Evolutionary conservation across 1,140 invertebrate species (phyloP), one percentile per base, ranked within the genome.

Genomic region (Dendroctonus valens): DNA sequence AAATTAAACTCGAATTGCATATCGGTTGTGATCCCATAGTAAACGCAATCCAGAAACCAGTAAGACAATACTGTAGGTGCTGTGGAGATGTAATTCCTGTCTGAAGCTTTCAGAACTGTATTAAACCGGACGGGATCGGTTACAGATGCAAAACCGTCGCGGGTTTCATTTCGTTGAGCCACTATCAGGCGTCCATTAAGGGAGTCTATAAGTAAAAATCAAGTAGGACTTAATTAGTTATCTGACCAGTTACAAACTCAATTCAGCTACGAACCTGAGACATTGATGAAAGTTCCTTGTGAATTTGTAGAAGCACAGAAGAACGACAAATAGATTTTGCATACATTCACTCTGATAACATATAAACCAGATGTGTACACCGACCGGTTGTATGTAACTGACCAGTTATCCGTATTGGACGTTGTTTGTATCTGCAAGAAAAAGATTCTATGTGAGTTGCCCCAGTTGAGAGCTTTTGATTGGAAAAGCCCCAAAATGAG

Each of bases 31-130:
- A 83, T 77, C 44, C 88, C 90, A 62, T 88, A 83, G 77, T 87
- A 89, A 69, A 83, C 79, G 72, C 90, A 92, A 73, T 91, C 86
- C 49, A 91, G 81, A 73, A 91, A 91, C 91, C 91, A 92, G 74
- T 85, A 90, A 7, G 87, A 87, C 14, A 83, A 76, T 11, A 90
- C 78, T 26, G 81, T 81, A 7, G 86, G 87, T 2, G 89, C 83
- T 70, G 85, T 85, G 9, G 78, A 81, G 14, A 91, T 71, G 74
- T 83, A 90, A 46, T 83, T 72, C 41, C 78, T 70, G 77, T 91
- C 90, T 12, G 83, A 80, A 15, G 83, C 74, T 4, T 81, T 81
- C 9, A 92, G 68, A 39, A 79, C 73, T 59, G 91, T 78, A 49
- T 78, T 80, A 70, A 90, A 82, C 66, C 81, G 79, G 2, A 88